Conservation (phyloP, 2,113 vertebrate species). For the Chauna torquata region DNA sequence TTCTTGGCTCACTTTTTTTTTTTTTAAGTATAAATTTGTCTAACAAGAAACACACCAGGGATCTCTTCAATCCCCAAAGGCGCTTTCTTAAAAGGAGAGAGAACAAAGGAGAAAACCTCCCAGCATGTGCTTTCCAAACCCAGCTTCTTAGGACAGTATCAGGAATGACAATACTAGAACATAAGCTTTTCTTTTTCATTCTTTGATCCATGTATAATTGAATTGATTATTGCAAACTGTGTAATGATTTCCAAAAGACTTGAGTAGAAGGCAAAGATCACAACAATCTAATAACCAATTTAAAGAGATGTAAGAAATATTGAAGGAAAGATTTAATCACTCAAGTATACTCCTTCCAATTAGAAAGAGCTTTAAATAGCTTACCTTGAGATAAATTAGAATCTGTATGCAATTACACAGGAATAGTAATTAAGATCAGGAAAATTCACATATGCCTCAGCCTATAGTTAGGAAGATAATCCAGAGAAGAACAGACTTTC, state of each 20-base stretch:
- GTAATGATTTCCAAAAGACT: slow-evolving; percentile 62
- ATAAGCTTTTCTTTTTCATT: slow-evolving; percentile 67
- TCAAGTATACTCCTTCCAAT: slow-evolving; percentile 63
- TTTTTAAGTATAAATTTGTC: slow-evolving; percentile 71
- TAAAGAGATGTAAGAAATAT: slow-evolving; percentile 67
- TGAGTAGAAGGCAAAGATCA: slow-evolving; percentile 59
- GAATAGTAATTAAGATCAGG: slow-evolving; percentile 63
- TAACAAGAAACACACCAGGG: slow-evolving; percentile 77
- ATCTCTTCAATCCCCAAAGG: slow-evolving; percentile 75
- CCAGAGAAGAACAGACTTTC: neutral
- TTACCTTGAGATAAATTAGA: slow-evolving; percentile 64
- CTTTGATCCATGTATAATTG: slow-evolving; percentile 63
- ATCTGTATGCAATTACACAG: slow-evolving; percentile 52
- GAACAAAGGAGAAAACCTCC: slow-evolving; percentile 79
- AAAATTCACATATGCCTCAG: slow-evolving; percentile 44
- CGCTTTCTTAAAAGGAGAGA: slow-evolving; percentile 78
- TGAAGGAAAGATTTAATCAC: slow-evolving; percentile 63
- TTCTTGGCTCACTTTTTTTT: slow-evolving; percentile 54
- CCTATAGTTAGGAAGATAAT: neutral
- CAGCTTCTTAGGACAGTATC: slow-evolving; percentile 76
- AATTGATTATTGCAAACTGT: slow-evolving; percentile 69
- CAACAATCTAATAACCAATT: slow-evolving; percentile 58
- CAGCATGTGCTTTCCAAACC: slow-evolving; percentile 75
- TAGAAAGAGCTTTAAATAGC: slow-evolving; percentile 70
- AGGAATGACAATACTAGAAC: slow-evolving; percentile 70